phyloP scores from a whole-genome alignment of 2,888 invertebrate genomes.

The Pimpla rufipes region DNA sequence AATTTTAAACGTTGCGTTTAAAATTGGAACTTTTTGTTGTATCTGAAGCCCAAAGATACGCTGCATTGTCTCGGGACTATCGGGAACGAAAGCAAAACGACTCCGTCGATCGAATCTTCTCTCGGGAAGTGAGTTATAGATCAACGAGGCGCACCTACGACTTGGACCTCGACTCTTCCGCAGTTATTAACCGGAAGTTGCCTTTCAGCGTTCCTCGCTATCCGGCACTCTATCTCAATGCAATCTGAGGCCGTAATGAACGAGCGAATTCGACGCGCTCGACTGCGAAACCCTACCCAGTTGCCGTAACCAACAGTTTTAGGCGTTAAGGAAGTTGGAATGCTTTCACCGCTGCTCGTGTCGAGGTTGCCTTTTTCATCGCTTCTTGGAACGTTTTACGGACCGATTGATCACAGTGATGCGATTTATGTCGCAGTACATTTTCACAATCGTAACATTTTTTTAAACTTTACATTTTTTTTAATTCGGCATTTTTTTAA shows the following conservation, averaged over 20 bases:
- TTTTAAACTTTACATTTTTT: no score
- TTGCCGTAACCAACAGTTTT: no score
- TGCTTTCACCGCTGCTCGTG: no score
- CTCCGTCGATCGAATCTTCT: not conserved
- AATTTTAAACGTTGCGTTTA: no score
- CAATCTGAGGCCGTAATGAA: constrained; percentile 1
- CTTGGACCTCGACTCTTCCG: not conserved
- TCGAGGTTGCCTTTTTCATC: no score
- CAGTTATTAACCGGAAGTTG: constrained; percentile 13
- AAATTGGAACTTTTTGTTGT: constrained; percentile 5
- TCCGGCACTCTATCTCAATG: not conserved
- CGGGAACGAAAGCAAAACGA: not conserved
- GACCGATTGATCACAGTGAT: no score
- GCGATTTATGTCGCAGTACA: no score
- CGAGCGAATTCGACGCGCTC: not conserved
- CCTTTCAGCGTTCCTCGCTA: constrained; percentile 10
- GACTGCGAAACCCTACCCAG: not conserved
- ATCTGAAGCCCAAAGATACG: not conserved
- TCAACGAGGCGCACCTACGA: constrained; percentile 15
- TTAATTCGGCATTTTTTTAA: no score
- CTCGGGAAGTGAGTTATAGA: not conserved
- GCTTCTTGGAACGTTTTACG: no score
- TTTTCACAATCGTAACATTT: no score
- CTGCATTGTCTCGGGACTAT: constrained; percentile 11
- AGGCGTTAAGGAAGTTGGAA: no score